These are phyloP conservation scores for Antheraea yamamai DNA, from an alignment of 2,888 invertebrate species.

Conservation along the genomic window DNA sequence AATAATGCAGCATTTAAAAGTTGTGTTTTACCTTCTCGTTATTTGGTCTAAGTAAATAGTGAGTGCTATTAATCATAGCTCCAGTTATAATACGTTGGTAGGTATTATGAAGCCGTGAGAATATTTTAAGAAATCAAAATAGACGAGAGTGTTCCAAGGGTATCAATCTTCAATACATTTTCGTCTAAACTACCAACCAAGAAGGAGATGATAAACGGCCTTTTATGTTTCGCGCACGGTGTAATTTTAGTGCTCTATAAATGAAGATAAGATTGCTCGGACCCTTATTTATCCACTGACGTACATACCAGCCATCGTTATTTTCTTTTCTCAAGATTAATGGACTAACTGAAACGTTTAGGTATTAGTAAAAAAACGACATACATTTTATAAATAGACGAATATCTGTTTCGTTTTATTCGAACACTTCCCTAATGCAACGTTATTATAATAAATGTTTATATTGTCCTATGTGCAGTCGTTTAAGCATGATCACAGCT, in stretches of 20 bases:
- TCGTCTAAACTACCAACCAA: conserved; percentile 60
- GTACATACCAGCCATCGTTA: conserved; percentile 51
- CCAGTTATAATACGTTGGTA: neutral
- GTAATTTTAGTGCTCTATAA: conserved; percentile 76
- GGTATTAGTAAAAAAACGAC: neutral
- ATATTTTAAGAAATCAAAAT: conserved; percentile 42
- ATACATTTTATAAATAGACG: neutral
- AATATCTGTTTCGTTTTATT: neutral
- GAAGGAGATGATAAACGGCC: conserved; percentile 68
- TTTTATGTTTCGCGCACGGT: conserved; percentile 65
- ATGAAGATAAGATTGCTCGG: conserved; percentile 73
- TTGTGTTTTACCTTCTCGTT: neutral
- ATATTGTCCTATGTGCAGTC: neutral
- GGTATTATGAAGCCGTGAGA: conserved; percentile 31
- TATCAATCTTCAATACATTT: conserved; percentile 70
- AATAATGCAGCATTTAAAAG: neutral
- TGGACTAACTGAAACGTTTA: conserved; percentile 38
- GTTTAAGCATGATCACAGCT: neutral
- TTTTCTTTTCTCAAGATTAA: conserved; percentile 57
- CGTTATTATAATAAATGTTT: no score
- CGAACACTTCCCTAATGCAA: no score
- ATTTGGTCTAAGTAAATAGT: neutral
- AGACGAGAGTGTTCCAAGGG: conserved; percentile 45
- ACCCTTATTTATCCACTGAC: conserved; percentile 59
- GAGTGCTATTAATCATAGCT: neutral